Conservation (phyloP, 2,888 invertebrate genomes). For the Adelphocoris suturalis region DNA sequence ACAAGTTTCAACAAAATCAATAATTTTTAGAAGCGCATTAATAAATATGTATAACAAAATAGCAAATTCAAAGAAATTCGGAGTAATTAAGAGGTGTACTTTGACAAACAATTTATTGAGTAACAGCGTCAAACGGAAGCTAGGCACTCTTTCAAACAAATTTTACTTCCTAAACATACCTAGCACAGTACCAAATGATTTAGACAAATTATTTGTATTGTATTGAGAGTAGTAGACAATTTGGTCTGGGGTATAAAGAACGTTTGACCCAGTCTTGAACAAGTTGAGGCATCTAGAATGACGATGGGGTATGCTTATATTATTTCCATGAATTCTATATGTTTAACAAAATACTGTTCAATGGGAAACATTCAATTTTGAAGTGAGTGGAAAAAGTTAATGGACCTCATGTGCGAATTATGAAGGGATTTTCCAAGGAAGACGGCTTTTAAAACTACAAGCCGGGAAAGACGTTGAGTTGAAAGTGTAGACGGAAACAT, state of each 20-base stretch:
- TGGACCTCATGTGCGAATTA: no score
- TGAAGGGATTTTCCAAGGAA: no score
- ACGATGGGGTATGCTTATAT: neutral
- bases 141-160: no score
- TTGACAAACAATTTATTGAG: neutral
- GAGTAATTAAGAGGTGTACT: neutral
- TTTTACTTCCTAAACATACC: no score
- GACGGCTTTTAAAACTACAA: neutral
- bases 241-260: neutral
- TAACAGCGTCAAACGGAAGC: neutral
- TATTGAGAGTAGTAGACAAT: neutral
- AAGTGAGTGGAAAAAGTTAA: no score
- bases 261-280: conserved; percentile 1
- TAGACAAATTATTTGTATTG: no score
- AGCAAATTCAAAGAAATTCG: neutral
- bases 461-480: neutral
- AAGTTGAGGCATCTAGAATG: neutral
- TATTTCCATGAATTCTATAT: no score
- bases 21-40: conserved; percentile 6
- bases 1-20: conserved; percentile 31
- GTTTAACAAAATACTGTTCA: no score
- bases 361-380: no score
- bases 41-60: conserved; percentile 7
- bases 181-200: no score
- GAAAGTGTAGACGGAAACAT: neutral